Evolutionary conservation across 1,140 invertebrate species (phyloP), one percentile per base, ranked within the genome.

Genomic region (Procambarus clarkii): DNA sequence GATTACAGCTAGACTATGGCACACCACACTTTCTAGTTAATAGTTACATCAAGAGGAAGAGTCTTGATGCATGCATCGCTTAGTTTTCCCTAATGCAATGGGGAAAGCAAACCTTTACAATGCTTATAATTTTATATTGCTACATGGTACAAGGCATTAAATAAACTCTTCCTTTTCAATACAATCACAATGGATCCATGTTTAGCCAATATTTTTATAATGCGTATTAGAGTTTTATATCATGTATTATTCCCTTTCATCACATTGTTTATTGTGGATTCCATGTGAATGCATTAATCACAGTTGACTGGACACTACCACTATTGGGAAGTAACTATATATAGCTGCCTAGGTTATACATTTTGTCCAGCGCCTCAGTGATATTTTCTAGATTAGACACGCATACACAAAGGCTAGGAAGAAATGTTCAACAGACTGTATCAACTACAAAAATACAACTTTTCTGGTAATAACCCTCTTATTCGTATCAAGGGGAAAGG

Each of bases 391-490:
- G 46, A 81, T 64, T 21, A n/a, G 34, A 34, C 34, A 34, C 48
- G 54, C 24, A 81, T 34, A 81, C 79, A 81, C 54, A 11, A 81
- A 81, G 48, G 50, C 21, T 81, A 81, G 11, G 48, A 81, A 54
- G 79, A 54, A 81, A 81, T 24, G n/a, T 81, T 58, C 48, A 81
- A 81, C 48, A 48, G 50, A 54, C 79, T 81, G 48, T 34, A 58
- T 45, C 48, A 81, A 81, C 79, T 81, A 81, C 79, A 81, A 81
- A 81, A 81, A 81, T 81, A 81, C 79, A 58, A 34, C 45, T 81
- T 81, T n/a, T 81, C 34, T 81, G 54, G n/a, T n/a, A 81, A 11
- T n/a, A 81, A 81, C n/a, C 79, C 45, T 58, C n/a, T 24, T 54
- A 11, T 48, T 58, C 7, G 24, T n/a, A 48, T 45, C 45, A 54